Base-by-base conservation (phyloP, 2,113 vertebrate species). In the Hylia prasina region DNA sequence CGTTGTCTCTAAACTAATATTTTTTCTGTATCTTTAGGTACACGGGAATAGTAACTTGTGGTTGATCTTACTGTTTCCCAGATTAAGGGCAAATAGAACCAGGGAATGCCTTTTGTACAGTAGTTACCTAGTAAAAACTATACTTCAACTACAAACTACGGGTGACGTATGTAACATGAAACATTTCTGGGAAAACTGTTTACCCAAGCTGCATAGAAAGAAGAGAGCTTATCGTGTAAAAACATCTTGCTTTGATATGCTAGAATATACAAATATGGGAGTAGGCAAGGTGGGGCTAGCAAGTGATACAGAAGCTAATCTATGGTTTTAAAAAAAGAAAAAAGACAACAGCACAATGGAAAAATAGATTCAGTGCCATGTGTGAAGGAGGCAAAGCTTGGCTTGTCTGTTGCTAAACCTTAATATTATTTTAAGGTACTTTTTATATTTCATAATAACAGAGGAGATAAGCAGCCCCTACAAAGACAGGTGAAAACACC, bases 181-280 rank as follows among this genome's bases (percentile, higher is more conserved):
- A 86, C 35, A 68, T 86, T 96, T 90, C 90, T 88, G 88, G 76
- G 68, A 81, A 93, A 83, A 16, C 2, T 96, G 75, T 96, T 96
- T 94, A 93, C 92, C 64, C 80, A 93, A 90, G 79, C 51, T 90
- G 47, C 87, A 40, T 1, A 63, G 50, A 88, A 13, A 93, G 90
- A 94, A 93, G 89, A 80, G 44, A 93, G 84, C 71, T 96, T 96
- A 96, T 96, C 93, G 15, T 23, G 35, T 85, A 60, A 96, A 97
- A 96, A 93, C 31, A 66, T 88, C 93, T 96, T 77, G 30, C 66
- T 93, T 91, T 86, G 93, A 95, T 96, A 97, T 37, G 68, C 47
- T 73, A 47, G 94, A 95, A 86, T 70, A 96, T 65, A 95, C 70
- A 95, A 96, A 96, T 94, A 95, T 85, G 68, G 93, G 92, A 94